Evolutionary conservation across 2,888 invertebrate species (phyloP).

Genomic region (Drosophila testacea): DNA sequence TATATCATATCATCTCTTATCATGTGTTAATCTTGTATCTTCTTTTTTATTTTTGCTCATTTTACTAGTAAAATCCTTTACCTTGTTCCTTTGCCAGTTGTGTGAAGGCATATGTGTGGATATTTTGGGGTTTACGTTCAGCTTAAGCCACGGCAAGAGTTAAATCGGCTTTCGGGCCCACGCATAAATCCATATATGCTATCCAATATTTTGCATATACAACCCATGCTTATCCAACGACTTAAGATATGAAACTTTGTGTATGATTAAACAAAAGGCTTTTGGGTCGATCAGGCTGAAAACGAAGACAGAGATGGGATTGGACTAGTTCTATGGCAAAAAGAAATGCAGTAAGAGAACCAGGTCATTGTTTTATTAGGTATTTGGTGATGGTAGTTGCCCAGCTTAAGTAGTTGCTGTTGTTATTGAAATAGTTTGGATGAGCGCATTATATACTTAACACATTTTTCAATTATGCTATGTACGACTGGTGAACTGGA

Average conservation of each 20-base stretch:
- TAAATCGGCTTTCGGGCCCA: slow-evolving; percentile 61
- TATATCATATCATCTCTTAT: background rate
- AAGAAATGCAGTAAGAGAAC: slow-evolving; percentile 16
- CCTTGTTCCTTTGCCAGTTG: slow-evolving; percentile 1
- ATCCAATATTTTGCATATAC: slow-evolving; percentile 68
- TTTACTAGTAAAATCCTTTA: slow-evolving; percentile 20
- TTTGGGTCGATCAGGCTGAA: slow-evolving; percentile 8
- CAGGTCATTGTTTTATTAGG: slow-evolving; percentile 65
- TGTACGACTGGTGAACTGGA: slow-evolving; percentile 58
- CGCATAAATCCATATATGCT: slow-evolving; percentile 42
- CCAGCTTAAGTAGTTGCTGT: slow-evolving; percentile 54
- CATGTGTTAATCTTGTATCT: background rate
- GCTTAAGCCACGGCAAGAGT: slow-evolving; percentile 68
- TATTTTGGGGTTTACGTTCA: slow-evolving; percentile 65
- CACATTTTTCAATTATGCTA: slow-evolving; percentile 80
- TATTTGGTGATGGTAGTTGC: slow-evolving; percentile 33
- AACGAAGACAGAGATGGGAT: background rate
- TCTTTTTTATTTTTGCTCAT: slow-evolving; percentile 24
- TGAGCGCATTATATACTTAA: slow-evolving; percentile 83
- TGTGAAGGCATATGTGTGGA: slow-evolving; percentile 27
- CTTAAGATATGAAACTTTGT: slow-evolving; percentile 49
- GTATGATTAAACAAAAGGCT: slow-evolving; percentile 48
- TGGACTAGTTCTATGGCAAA: background rate
- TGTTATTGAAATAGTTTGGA: slow-evolving; percentile 76
- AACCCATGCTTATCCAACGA: slow-evolving; percentile 39